These are phyloP conservation scores for Caenorhabditis angaria DNA, from an alignment of 2,888 invertebrate genomes.

Conservation along the genomic window DNA sequence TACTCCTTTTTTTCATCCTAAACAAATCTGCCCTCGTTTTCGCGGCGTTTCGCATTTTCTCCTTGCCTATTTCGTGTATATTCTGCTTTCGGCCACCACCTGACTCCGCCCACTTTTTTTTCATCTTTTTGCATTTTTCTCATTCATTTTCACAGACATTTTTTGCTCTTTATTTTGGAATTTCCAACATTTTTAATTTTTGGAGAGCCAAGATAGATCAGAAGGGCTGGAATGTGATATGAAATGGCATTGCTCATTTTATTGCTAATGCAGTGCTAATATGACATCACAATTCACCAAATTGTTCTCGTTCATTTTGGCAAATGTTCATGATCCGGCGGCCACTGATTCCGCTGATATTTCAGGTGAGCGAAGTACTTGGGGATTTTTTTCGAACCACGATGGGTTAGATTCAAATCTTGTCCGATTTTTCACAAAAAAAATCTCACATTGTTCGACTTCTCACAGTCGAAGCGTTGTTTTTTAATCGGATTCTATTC, in stretches of 20 bases:
- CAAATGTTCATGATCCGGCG: constrained; percentile 70
- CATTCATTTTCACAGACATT: neutral
- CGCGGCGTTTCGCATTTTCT: constrained; percentile 3
- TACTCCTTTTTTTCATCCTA: neutral
- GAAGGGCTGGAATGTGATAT: neutral
- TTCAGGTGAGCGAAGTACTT: too few relatives aligned
- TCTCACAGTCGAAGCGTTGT: too few relatives aligned
- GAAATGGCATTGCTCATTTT: neutral
- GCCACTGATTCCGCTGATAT: constrained; percentile 51
- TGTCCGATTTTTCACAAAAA: too few relatives aligned
- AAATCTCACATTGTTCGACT: too few relatives aligned
- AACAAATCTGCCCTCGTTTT: constrained; percentile 4
- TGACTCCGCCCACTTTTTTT: neutral
- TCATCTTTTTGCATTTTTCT: neutral
- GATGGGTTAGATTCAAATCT: too few relatives aligned
- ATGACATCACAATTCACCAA: constrained; percentile 77
- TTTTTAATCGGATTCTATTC: too few relatives aligned
- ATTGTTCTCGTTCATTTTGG: constrained; percentile 71
- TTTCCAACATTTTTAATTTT: too few relatives aligned
- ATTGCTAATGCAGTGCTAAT: neutral
- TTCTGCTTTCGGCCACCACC: neutral
- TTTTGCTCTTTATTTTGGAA: too few relatives aligned
- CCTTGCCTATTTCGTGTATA: neutral
- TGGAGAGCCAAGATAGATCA: too few relatives aligned
- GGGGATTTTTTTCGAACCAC: too few relatives aligned